Evolutionary conservation across 92 coral and sea anemone species (phyloP).

Genomic region (Palythoa caribaeorum): DNA sequence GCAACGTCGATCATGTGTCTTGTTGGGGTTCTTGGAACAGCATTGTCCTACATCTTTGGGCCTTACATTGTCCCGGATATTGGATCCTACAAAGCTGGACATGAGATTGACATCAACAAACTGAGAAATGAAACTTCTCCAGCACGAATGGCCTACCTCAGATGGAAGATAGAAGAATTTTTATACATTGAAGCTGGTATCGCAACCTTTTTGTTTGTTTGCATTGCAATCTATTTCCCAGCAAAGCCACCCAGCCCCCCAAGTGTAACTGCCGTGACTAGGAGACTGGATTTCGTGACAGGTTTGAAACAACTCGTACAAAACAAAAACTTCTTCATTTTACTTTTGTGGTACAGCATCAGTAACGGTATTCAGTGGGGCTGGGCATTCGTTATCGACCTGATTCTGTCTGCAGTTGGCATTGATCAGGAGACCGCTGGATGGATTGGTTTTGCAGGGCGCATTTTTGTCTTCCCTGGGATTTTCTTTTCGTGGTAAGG

Average conservation of each 20-base stretch:
- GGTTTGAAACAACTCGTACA: conserved; percentile 80
- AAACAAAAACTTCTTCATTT: conserved; percentile 76
- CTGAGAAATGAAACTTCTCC: conserved; percentile 75
- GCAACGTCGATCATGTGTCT: conserved; percentile 88
- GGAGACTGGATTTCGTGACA: conserved; percentile 71
- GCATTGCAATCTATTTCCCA: conserved; percentile 82
- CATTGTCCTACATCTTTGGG: conserved; percentile 79
- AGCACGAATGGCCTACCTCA: conserved; percentile 59
- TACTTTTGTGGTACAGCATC: conserved; percentile 76
- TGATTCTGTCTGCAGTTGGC: conserved; percentile 89
- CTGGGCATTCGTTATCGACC: conserved; percentile 92
- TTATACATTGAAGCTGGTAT: conserved; percentile 80
- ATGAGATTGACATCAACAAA: conserved; percentile 68
- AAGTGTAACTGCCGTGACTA: conserved; percentile 82
- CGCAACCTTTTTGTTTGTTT: conserved; percentile 67
- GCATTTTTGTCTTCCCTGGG: conserved; percentile 83
- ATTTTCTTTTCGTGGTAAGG: conserved; percentile 92
- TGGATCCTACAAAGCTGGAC: conserved; percentile 71
- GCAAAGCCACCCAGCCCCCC: conserved; percentile 94
- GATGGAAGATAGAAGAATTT: conserved; percentile 73
- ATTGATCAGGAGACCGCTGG: conserved; percentile 94
- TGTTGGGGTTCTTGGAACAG: conserved; percentile 82
- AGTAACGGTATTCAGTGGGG: conserved; percentile 96
- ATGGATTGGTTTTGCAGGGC: conserved; percentile 91
- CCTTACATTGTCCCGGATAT: conserved; percentile 95